Base-by-base conservation (phyloP, 2,888 invertebrate genomes). In the Phyllotreta striolata region DNA sequence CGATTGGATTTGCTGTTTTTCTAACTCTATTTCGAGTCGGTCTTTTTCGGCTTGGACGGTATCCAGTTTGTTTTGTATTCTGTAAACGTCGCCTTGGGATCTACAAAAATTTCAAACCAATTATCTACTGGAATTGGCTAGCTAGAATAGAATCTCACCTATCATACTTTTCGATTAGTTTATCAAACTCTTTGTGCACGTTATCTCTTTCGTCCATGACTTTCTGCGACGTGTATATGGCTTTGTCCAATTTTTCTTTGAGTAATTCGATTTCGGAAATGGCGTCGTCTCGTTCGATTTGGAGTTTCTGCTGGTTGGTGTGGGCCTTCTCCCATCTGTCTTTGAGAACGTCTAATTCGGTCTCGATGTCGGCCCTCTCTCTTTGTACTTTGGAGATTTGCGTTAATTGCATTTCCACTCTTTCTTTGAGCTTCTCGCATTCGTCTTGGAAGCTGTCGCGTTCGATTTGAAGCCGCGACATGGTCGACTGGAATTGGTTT, bases 101-200 rank as follows among this genome's bases (percentile, higher is more conserved):
- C 95, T 93, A 83, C 56, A 82, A 83, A 65, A 67, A 52, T n/a
- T n/a, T n/a, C 49, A 58, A 47, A 44, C 3, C 3, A 9, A 14
- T 46, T 41, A 9, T 7, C 43, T 13, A 10, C 43, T 6, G 8
- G 7, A 6, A 38, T 10, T 59, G n/a, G n/a, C 37, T 12, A 35
- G 9, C 13, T n/a, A n/a, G n/a, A n/a, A n/a, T n/a, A 24, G 24
- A 1, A 24, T 24, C 59, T 57, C 85, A 91, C 91, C 91, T 89
- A 84, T 94, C 94, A 82, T 93, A 93, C 85, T 95, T 95, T 83
- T 95, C 95, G 74, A 95, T 85, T 85, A 95, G 88, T 83, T 95
- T 93, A 79, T 95, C 95, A 80, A 93, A 91, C 83, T 96, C 95
- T 83, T 93, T 93, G 84, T 93, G 92, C 73, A 92, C 89, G 57